Evolutionary conservation across 1,140 invertebrate genomes (phyloP), one percentile per base, ranked within the genome.

Genomic region (Drosophila athabasca): DNA sequence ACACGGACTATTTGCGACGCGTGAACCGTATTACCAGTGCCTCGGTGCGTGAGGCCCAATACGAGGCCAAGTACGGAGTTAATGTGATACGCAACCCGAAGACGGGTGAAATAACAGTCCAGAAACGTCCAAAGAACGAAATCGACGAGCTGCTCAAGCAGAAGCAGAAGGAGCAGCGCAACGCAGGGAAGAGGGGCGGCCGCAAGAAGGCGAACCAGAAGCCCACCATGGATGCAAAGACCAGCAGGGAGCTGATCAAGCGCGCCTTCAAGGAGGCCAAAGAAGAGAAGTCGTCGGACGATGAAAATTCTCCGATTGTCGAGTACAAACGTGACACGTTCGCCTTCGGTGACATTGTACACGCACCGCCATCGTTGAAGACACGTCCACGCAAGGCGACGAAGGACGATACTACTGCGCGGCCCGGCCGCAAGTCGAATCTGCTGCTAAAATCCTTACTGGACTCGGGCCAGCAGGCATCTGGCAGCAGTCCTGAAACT

Each of bases 261-360:
- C 73, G 87, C 4, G 87, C 89, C 22, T 79, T 76, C 24, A 72
- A 74, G 54, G 78, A 92, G 43, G 58, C 90, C 9, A 58, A 75
- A 24, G 41, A 75, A 2, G 71, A 75, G 54, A 15, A 45, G 48
- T 52, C 4, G 54, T 52, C 5, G 57, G 81, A 92, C 54, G 91
- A 72, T 29, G 62, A 82, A 39, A 45, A 62, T 9, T 44, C 51
- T 0, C 13, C 50, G 9, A 46, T 66, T 0, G 19, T 55, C 7
- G 91, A 92, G 44, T 92, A 79, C 57, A 90, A 90, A 46, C 50
- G 91, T 48, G 95, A 95, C 76, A 77, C 92, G 17, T 83, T 95
- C 26, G 90, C 93, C 79, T 95, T 95, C 91, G 95, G 94, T 0
- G 95, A 95, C 89, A 91, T 94, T 39, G 94, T 91, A 0, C 94